Percentiles rank a stretch among this genome's conserved stretches.
These are phyloP conservation scores for Trichonephila clavata DNA, from an alignment of 1,140 invertebrate species.

Conservation along the genomic window DNA sequence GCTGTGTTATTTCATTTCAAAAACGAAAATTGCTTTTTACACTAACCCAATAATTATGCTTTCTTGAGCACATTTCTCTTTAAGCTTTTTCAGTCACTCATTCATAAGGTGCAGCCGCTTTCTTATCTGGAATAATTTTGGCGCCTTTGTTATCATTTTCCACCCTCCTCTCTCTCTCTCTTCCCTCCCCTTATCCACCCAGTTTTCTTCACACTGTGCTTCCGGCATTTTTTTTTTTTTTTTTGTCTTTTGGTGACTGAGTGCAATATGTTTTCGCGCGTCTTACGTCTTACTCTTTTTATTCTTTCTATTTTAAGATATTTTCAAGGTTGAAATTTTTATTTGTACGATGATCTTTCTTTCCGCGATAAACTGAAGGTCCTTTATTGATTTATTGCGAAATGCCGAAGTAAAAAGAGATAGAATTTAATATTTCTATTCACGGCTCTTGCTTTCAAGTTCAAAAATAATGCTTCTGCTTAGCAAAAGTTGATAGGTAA, in stretches of 20 bases:
- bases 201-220: no score
- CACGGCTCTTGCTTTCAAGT: no score
- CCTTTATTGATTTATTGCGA: not conserved
- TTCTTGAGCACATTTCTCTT: not conserved
- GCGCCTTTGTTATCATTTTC: not conserved
- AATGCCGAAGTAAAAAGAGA: not conserved
- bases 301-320: constrained; percentile 5
- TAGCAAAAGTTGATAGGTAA: no score
- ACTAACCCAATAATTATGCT: constrained; percentile 27
- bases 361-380: not conserved
- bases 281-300: not conserved
- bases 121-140: constrained; percentile 5
- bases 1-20: not conserved
- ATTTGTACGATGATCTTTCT: not conserved
- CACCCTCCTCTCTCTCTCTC: not conserved
- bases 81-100: not conserved
- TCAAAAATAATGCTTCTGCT: no score
- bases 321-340: not conserved
- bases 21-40: constrained; percentile 12
- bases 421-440: not conserved
- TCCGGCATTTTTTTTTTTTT: not conserved
- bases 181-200: no score
- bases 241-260: not conserved
- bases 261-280: not conserved
- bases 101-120: not conserved